Evolutionary conservation across 2,113 vertebrate species (phyloP).

Genomic region (Psilopogon haemacephalus): DNA sequence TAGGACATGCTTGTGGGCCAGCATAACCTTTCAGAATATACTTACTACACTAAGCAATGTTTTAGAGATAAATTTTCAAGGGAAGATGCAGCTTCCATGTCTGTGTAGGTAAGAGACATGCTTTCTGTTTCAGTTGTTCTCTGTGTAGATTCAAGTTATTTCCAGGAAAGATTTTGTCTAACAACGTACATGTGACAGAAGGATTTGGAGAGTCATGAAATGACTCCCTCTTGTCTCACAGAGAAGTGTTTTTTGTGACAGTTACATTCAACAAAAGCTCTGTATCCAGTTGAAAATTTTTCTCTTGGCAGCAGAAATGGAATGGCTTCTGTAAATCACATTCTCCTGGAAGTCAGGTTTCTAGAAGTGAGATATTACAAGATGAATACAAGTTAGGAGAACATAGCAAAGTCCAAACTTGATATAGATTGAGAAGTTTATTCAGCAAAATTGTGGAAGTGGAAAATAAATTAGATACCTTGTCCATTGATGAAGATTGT

Average conservation of each 20-base stretch:
- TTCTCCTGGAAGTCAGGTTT: not conserved
- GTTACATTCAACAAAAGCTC: not conserved
- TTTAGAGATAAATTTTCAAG: not conserved
- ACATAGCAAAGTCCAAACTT: not conserved
- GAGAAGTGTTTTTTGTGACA: not conserved
- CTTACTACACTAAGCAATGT: not conserved
- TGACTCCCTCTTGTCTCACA: not conserved
- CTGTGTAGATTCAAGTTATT: not conserved
- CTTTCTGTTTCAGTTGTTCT: rapidly evolving
- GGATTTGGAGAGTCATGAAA: not conserved
- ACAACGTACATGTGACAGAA: not conserved
- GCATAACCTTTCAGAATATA: not conserved
- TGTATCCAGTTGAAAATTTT: not conserved
- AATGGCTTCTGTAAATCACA: not conserved
- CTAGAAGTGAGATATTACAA: not conserved
- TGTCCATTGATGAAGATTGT: not conserved
- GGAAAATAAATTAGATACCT: not conserved
- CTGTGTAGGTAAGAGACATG: not conserved
- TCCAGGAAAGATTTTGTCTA: not conserved
- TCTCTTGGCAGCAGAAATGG: not conserved
- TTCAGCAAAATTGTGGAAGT: not conserved
- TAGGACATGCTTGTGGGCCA: rapidly evolving
- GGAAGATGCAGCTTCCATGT: not conserved
- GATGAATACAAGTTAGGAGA: not conserved
- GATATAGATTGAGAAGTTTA: not conserved